Percentiles rank a stretch among this genome's conserved stretches.
phyloP scores from a whole-genome alignment of 2,113 vertebrate species.

The Rhabdomys dilectus region DNA sequence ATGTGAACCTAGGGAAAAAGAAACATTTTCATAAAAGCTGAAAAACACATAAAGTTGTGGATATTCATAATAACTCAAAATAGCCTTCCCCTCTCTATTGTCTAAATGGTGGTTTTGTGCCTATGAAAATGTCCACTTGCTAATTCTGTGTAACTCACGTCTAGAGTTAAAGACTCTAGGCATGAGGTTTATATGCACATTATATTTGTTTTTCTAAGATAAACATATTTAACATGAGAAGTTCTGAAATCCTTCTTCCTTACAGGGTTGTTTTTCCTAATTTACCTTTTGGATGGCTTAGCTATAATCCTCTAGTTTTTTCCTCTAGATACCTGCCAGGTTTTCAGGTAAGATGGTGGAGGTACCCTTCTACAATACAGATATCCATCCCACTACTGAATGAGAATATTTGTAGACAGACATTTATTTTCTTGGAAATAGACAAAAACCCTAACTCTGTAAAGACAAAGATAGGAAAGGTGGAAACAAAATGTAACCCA shows the following conservation, averaged over 20 bases:
- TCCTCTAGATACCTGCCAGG: neutral
- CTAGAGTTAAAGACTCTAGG: neutral
- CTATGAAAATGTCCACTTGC: neutral
- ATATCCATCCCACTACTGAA: neutral
- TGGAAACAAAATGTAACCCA: neutral
- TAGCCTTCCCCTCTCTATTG: conserved; percentile 2
- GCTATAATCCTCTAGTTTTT: neutral
- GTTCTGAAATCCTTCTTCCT: neutral
- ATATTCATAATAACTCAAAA: conserved; percentile 4
- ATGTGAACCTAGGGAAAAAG: neutral
- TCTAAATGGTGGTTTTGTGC: neutral
- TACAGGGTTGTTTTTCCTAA: neutral
- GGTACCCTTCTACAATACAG: neutral
- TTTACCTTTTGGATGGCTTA: neutral
- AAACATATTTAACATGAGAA: conserved; percentile 33
- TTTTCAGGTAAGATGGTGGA: neutral
- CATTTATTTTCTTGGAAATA: neutral
- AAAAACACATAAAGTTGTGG: neutral
- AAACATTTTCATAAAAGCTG: conserved; percentile 36
- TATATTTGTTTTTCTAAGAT: conserved; percentile 22
- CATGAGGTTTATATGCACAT: conserved; percentile 5
- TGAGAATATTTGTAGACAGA: neutral
- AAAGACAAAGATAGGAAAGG: neutral
- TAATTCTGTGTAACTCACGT: neutral
- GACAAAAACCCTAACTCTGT: neutral